Percentiles rank a stretch among this genome's conserved stretches.
Conservation (phyloP, 2,113 vertebrate species). For the Microcebus griseorufus region DNA sequence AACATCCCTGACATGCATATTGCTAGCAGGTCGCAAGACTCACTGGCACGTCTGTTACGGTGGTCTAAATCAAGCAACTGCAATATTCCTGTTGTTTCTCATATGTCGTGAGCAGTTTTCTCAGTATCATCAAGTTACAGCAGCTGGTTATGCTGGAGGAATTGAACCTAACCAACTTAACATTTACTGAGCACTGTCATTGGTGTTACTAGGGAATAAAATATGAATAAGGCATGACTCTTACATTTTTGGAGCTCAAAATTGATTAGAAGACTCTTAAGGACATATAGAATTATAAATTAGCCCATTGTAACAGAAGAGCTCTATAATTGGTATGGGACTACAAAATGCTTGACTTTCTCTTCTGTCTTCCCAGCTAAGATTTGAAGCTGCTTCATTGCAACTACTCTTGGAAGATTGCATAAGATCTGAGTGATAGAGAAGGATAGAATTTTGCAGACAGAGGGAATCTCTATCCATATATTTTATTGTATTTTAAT, state of each 20-base stretch:
- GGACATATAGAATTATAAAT: neutral
- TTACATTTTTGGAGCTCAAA: neutral
- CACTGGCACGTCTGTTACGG: constrained; percentile 40
- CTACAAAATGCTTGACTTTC: neutral
- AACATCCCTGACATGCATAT: neutral
- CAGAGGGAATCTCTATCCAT: neutral
- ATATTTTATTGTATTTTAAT: neutral
- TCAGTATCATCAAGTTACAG: neutral
- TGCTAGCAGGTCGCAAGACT: neutral
- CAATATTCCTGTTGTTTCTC: constrained; percentile 46
- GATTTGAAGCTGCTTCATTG: neutral
- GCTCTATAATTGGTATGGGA: neutral
- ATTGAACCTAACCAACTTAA: neutral
- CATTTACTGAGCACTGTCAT: neutral
- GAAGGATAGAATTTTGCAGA: neutral
- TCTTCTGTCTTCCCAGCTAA: neutral
- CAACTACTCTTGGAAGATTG: neutral
- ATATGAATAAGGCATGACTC: neutral
- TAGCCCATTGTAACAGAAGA: neutral
- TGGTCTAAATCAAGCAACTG: constrained; percentile 54
- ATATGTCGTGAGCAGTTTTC: constrained; percentile 28
- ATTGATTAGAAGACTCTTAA: neutral
- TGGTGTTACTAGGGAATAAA: neutral
- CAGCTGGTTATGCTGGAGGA: constrained; percentile 19
- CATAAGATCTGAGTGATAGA: neutral